phyloP scores from a whole-genome alignment of 53 echinoderm and acorn worm genomes.

The Holothuria leucospilota region DNA sequence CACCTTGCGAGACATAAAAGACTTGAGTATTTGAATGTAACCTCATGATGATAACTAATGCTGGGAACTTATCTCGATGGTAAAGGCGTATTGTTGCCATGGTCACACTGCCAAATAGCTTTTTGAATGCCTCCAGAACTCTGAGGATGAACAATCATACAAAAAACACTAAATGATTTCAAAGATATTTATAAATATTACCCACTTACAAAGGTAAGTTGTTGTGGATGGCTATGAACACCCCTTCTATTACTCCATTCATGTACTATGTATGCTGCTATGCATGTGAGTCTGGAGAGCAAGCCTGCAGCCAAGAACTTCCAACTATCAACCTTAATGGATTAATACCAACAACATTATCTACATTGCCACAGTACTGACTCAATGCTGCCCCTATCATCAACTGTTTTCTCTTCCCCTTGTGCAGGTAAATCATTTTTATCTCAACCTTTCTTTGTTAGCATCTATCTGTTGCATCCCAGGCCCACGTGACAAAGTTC shows the following conservation, averaged over 20 bases:
- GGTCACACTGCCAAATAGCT: constrained; percentile 94
- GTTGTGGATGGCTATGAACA: no score
- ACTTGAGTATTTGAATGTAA: constrained; percentile 93
- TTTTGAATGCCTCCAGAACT: constrained; percentile 81
- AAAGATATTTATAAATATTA: background rate
- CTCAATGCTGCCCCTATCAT: no score
- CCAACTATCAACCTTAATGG: no score
- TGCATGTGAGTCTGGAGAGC: no score
- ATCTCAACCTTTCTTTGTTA: constrained; percentile 87
- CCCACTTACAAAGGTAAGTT: background rate
- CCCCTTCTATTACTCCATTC: no score
- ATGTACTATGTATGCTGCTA: no score
- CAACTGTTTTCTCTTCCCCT: no score
- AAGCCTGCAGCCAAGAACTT: no score
- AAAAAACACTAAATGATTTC: background rate
- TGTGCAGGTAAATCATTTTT: no score
- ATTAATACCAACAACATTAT: no score
- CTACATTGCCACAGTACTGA: no score
- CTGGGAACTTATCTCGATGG: constrained; percentile 89
- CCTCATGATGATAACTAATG: constrained; percentile 87
- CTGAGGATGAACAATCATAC: constrained; percentile 43
- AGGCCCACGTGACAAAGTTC: constrained; percentile 97
- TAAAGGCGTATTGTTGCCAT: constrained; percentile 80
- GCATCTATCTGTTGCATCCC: constrained; percentile 86
- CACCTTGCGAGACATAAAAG: constrained; percentile 91